Conservation (phyloP, 2,113 vertebrate species). For the Oreochromis tanganicae region DNA sequence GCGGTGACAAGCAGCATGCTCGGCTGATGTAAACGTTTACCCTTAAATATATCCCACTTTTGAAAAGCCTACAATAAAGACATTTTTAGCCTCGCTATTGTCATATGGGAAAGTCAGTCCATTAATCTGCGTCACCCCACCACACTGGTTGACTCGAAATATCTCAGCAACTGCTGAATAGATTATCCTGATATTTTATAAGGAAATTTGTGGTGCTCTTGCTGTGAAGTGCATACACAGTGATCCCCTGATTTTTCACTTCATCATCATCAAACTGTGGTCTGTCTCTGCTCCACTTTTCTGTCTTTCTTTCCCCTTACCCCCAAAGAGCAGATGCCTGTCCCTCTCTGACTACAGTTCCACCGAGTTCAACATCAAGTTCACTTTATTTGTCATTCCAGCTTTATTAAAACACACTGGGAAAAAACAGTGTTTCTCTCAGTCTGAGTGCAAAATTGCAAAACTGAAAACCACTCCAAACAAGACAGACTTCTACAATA, state of each 20-base stretch:
- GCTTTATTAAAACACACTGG: not conserved
- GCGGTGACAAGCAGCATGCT: rapidly evolving
- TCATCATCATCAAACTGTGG: not conserved
- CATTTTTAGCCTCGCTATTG: not conserved
- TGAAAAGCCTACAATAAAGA: not conserved
- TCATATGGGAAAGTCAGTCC: not conserved
- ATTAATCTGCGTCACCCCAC: not conserved
- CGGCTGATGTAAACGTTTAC: not conserved
- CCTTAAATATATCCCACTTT: not conserved
- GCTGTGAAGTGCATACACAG: not conserved
- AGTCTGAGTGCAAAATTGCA: not conserved
- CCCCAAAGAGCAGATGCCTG: not conserved
- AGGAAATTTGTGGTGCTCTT: not conserved
- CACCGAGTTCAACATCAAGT: not conserved
- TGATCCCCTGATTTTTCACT: not conserved
- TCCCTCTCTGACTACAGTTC: not conserved
- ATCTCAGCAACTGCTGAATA: not conserved
- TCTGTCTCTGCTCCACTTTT: not conserved
- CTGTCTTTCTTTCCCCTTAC: not conserved
- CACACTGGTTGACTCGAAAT: not conserved
- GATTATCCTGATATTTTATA: not conserved
- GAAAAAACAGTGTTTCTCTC: not conserved
- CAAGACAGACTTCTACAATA: not conserved
- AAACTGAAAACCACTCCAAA: not conserved
- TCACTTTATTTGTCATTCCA: not conserved